phyloP scores from a whole-genome alignment of 92 coral and sea anemone species.

The Pocillopora grandis region DNA sequence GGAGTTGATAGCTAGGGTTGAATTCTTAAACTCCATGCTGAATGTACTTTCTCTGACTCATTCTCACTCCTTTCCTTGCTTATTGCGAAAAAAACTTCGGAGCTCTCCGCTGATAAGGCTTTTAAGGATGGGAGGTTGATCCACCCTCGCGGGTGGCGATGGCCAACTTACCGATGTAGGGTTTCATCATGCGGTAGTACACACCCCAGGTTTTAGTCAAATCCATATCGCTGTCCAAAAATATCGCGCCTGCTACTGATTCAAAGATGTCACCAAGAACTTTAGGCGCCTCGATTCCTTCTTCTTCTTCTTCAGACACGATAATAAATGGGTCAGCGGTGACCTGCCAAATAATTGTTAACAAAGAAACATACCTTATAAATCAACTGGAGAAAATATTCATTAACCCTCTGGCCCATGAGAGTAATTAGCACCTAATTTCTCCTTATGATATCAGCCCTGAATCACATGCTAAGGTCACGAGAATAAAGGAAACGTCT shows the following conservation, averaged over 20 bases:
- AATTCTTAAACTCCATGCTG: too few species aligned
- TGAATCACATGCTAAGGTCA: too few species aligned
- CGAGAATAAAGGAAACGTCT: too few species aligned
- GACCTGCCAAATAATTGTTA: slow-evolving; percentile 45
- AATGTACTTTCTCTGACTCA: too few species aligned
- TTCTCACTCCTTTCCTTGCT: too few species aligned
- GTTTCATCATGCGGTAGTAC: slow-evolving; percentile 91
- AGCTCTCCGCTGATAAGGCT: too few species aligned
- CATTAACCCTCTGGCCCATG: too few species aligned
- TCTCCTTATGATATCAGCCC: too few species aligned
- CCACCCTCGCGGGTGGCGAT: not conserved
- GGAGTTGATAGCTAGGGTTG: too few species aligned
- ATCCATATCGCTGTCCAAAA: slow-evolving; percentile 98
- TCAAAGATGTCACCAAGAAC: slow-evolving; percentile 97
- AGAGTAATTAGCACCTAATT: too few species aligned
- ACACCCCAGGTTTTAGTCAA: slow-evolving; percentile 80
- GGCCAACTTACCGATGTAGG: slow-evolving; percentile 69
- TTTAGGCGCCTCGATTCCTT: slow-evolving; percentile 94
- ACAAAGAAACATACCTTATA: not conserved
- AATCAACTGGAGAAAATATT: too few species aligned
- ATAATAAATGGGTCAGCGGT: slow-evolving; percentile 81
- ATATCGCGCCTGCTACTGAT: slow-evolving; percentile 97
- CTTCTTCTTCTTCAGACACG: slow-evolving; percentile 67
- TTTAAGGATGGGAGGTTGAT: not conserved
- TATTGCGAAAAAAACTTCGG: too few species aligned